Base-by-base conservation (phyloP, 2,888 invertebrate species). In the Isotomurus palustris region DNA sequence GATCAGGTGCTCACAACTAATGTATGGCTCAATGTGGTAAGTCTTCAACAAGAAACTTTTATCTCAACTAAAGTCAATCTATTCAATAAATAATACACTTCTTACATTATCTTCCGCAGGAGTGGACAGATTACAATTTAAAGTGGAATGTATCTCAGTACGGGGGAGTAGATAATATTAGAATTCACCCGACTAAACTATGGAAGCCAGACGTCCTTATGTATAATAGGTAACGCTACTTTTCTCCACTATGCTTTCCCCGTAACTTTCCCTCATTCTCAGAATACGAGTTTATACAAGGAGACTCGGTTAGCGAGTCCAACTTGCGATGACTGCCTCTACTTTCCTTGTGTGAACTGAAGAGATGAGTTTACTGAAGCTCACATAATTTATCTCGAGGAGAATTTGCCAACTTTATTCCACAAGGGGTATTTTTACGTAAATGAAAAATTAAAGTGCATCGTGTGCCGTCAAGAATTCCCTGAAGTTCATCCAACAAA, bases 201-300 rank as follows among this genome's bases (percentile, higher is more conserved):
- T 99, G 99, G 99, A 93, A 91, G 77, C 97, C 99, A 66, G 97
- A 99, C 79, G 91, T 99, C 73, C 88, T 99, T 70, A 92, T 99
- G 90, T 99, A 97, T 80, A 99, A 99, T 86, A 97, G 96, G 94
- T 94, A 81, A n/a, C n/a, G n/a, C n/a, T n/a, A n/a, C 82, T 73
- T 60, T 17, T 10, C 8, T 32, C 8, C 14, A 32, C 32, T 8
- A 32, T 32, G n/a, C n/a, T n/a, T n/a, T n/a, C n/a, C n/a, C n/a
- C n/a, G n/a, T n/a, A n/a, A n/a, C n/a, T n/a, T n/a, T n/a, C n/a
- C n/a, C n/a, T n/a, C n/a, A n/a, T n/a, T n/a, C n/a, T n/a, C n/a
- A n/a, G n/a, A n/a, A n/a, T n/a, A n/a, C n/a, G n/a, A n/a, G n/a
- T n/a, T n/a, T n/a, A n/a, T n/a, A n/a, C n/a, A n/a, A n/a, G n/a